These are phyloP conservation scores for Morone saxatilis DNA, from an alignment of 2,113 vertebrate genomes.

Conservation along the genomic window DNA sequence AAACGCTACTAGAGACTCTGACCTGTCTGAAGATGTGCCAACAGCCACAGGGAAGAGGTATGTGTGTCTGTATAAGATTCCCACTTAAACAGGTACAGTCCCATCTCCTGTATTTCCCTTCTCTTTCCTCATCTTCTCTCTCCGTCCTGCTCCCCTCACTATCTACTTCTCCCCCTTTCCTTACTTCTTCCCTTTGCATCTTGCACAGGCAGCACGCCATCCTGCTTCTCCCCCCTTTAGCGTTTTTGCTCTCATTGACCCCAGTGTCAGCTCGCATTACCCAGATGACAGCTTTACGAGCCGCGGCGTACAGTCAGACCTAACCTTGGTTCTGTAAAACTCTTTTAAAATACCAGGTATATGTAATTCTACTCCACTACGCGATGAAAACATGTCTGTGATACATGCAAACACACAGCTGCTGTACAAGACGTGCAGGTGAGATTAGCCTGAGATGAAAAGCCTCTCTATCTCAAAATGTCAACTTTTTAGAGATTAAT, in stretches of 20 bases:
- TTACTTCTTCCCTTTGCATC: not conserved
- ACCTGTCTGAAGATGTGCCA: slow-evolving; percentile 59
- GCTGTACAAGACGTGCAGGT: not conserved
- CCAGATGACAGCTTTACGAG: slow-evolving; percentile 74
- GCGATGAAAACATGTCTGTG: slow-evolving; percentile 35
- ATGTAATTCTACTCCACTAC: slow-evolving; percentile 40
- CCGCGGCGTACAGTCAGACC: slow-evolving; percentile 38
- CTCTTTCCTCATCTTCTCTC: not conserved
- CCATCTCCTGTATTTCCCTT: slow-evolving; percentile 12
- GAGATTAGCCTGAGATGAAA: slow-evolving; percentile 5
- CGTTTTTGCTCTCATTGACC: slow-evolving; percentile 55
- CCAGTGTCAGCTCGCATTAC: slow-evolving; percentile 49
- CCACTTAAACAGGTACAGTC: slow-evolving; percentile 50
- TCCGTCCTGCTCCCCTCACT: not conserved
- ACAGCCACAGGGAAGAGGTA: slow-evolving; percentile 43
- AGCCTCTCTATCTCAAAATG: not conserved
- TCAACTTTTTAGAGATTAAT: not conserved
- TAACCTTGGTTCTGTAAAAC: slow-evolving; percentile 41
- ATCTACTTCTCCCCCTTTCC: not conserved
- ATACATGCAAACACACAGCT: slow-evolving; percentile 37
- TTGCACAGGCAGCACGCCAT: slow-evolving; percentile 28
- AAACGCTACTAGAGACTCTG: slow-evolving; percentile 34
- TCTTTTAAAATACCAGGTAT: slow-evolving; percentile 38
- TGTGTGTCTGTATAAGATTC: slow-evolving; percentile 40
- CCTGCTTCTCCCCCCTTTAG: not conserved